Base-by-base conservation (phyloP, 2,888 invertebrate genomes). In the Pycnomerus fuliginosus region DNA sequence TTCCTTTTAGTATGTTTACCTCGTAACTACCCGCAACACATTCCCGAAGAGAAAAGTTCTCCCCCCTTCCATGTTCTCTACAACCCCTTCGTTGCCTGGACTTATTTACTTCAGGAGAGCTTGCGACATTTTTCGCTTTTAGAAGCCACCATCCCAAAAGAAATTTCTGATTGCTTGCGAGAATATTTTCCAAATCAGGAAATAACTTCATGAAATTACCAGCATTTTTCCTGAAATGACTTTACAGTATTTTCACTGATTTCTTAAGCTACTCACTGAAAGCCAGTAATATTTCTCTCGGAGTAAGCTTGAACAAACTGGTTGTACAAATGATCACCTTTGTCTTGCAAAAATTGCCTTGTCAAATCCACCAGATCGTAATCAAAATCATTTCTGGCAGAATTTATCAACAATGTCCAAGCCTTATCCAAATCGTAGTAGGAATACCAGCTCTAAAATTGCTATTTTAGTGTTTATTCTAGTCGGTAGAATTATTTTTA, bases 311-410 rank as follows among this genome's bases (percentile, higher is more conserved):
- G 20, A 3, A 68, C 53, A 16, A 72, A 33, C 49, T 78, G 74
- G 0, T 75, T 52, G 60, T 92, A 93, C 22, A 83, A 69, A 30
- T 79, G 75, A 59, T 88, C 87, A 0, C 82, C 82, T 54, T 80
- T 75, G 43, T 87, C 75, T 70, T 94, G 92, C 11, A 95, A 71
- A 12, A 80, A 83, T 74, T 96, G 93, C 25, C 96, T 77, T 0
- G 90, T 87, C 2, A 94, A 69, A 66, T 96, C 96, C 0, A 92
- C 87, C 5, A 94, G 65, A 65, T 96, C 96, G 65, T 93, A 85
- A 30, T 74, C 71, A 67, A 79, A 86, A 1, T 80, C 78, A 3
- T 61, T 59, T 11, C 53, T 52, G 3, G 59, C 32, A 7, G 58
- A 54, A 20, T 39, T 14, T 23, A 63, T 20, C 33, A 79, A 68